These are phyloP conservation scores for Brachyptera risi DNA, from an alignment of 2,888 invertebrate species.

Conservation along the genomic window DNA sequence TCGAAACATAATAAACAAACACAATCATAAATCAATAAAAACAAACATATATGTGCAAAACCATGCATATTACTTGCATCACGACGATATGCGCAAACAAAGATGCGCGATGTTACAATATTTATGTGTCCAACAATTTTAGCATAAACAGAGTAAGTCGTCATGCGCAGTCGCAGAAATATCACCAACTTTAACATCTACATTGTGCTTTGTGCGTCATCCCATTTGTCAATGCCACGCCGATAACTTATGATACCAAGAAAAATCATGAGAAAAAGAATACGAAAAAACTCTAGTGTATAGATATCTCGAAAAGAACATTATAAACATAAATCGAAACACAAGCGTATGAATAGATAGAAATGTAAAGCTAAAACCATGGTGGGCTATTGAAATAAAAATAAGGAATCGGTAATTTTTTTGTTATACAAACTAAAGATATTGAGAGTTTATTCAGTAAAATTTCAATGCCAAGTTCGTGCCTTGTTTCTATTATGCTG, in stretches of 20 bases:
- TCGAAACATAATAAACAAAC: too few relatives aligned
- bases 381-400: slow-evolving; percentile 18
- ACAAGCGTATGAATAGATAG: background rate
- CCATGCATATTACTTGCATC: too few relatives aligned
- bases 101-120: background rate
- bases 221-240: background rate
- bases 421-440: slow-evolving; percentile 12
- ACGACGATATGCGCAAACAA: background rate
- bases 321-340: slow-evolving; percentile 3
- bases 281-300: too few relatives aligned
- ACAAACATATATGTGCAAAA: too few relatives aligned
- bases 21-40: too few relatives aligned
- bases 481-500: slow-evolving; percentile 11
- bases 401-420: background rate
- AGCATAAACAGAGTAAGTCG: slow-evolving; percentile 5
- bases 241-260: background rate
- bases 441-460: slow-evolving; percentile 17
- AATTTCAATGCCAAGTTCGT: slow-evolving; percentile 5
- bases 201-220: background rate
- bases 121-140: background rate
- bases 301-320: background rate
- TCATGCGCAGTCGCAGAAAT: background rate
- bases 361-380: too few relatives aligned
- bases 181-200: background rate
- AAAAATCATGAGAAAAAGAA: background rate